Base-by-base conservation (phyloP, 2,797 vertebrate genomes). In the Cryptoprocta ferox region DNA sequence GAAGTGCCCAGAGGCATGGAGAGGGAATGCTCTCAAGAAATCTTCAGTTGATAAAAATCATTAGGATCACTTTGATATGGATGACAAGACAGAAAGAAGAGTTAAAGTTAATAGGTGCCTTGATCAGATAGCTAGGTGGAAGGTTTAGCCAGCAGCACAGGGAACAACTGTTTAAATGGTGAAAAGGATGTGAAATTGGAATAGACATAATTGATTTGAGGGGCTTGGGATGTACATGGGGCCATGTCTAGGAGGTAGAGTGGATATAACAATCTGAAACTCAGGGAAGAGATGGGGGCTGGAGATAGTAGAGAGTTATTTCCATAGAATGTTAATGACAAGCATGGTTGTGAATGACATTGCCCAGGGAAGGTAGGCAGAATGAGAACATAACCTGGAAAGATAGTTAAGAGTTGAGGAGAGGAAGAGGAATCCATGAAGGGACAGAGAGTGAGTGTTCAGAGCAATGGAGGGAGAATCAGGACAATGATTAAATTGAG, bases 41-140 rank as follows among this genome's bases (percentile, higher is more conserved):
- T 73, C 45, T 85, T 76, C 26, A 83, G n/a, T n/a, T 91, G 56
- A 65, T 90, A 81, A 63, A 95, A 86, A 79, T 85, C 66, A 63
- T 37, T 70, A 78, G 39, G n/a, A 63, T 86, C 86, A 28, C 13
- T 32, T 95, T 75, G 18, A 56, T 76, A 7, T 83, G 61, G 50
- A 59, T 78, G 39, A n/a, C 65, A 75, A 86, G 65, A 50, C 73
- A 78, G 73, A 81, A 59, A 35, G 18, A 63, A 75, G 73, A 56
- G 32, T 81, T 78, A 32, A 84, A 76, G 39, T 48, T 61, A 32
- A 39, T 5, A 48, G 59, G 35, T 19, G 13, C 68, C 42, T 65
- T 61, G 88, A 61, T 59, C 42, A 26, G 76, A 80, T 50, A 65
- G 45, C 37, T 71, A n/a, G 50, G 13, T 39, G 18, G 45, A 61